These are phyloP conservation scores for Anomalospiza imberbis DNA, from an alignment of 2,797 vertebrate species.

Conservation along the genomic window DNA sequence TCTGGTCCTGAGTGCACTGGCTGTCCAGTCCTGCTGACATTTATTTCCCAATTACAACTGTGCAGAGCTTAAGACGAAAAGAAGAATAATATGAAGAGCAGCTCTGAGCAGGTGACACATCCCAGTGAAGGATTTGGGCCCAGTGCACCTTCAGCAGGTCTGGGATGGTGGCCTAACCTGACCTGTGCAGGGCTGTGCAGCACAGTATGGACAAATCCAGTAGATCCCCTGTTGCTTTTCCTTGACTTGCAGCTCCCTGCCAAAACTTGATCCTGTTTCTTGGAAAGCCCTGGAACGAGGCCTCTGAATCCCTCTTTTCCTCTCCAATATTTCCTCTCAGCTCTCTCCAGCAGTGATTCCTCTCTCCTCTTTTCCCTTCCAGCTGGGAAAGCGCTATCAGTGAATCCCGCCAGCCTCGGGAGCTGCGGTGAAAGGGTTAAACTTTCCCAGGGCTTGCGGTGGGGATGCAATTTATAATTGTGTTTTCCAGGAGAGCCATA, in stretches of 20 bases:
- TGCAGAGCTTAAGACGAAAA: not conserved
- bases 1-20: not conserved
- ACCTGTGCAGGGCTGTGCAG: not conserved
- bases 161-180: not conserved
- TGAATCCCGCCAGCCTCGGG: not conserved
- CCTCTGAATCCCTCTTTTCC: not conserved
- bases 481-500: slow-evolving; percentile 62
- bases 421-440: slow-evolving; percentile 44
- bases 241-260: not conserved
- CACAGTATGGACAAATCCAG: not conserved
- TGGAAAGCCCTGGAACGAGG: not conserved
- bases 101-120: not conserved
- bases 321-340: not conserved
- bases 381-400: not conserved
- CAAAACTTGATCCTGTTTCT: not conserved
- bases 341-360: not conserved
- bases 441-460: not conserved
- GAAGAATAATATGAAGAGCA: not conserved
- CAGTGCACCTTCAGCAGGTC: not conserved
- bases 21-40: not conserved
- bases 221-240: not conserved
- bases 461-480: slow-evolving; percentile 59
- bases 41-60: not conserved
- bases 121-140: not conserved
- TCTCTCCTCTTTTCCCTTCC: not conserved